Base-by-base conservation (phyloP, 2,797 vertebrate genomes). In the Siniperca undulata region DNA sequence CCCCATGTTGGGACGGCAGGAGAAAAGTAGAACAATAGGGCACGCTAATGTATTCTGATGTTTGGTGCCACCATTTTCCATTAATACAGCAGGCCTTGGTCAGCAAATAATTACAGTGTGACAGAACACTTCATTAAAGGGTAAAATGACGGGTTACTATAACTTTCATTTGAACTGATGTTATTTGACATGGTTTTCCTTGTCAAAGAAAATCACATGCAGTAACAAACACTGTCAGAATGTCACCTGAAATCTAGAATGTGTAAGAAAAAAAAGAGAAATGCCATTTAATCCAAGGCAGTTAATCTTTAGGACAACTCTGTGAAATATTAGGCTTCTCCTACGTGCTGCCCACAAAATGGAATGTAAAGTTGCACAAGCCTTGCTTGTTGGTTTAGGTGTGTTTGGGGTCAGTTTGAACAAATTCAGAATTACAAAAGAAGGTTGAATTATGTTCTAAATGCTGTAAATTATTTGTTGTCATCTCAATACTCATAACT, bases 11-110 rank as follows among this genome's bases (percentile, higher is more conserved):
- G 75, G 74, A 79, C 22, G 44, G 53, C 70, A 24, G 70, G 61
- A 59, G 59, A 67, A 71, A 70, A 78, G n/a, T 50, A 40, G 77
- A 88, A 91, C 81, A 88, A 89, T 77, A 77, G 80, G 22, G 56
- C 56, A 74, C 44, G 20, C 22, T 42, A 56, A 55, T 70, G 62
- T 71, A 27, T 71, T 74, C 55, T 34, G 20, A 66, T 67, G 42
- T 58, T 67, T 56, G 38, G 58, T 71, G 71, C 42, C 46, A 58
- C 44, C n/a, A 7, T 42, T 20, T 46, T 48, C 69, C 40, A 38
- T 17, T 24, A 56, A 24, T 12, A 30, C 27, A 44, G 0, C 34
- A 55, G 38, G 6, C 4, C 40, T 52, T 2, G 10, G 60, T 58
- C 7, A 10, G 34, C 34, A 60, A 53, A 16, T 46, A 4, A 62